Evolutionary conservation across 2,797 vertebrate species (phyloP).

Genomic region (Denticeps clupeoides): DNA sequence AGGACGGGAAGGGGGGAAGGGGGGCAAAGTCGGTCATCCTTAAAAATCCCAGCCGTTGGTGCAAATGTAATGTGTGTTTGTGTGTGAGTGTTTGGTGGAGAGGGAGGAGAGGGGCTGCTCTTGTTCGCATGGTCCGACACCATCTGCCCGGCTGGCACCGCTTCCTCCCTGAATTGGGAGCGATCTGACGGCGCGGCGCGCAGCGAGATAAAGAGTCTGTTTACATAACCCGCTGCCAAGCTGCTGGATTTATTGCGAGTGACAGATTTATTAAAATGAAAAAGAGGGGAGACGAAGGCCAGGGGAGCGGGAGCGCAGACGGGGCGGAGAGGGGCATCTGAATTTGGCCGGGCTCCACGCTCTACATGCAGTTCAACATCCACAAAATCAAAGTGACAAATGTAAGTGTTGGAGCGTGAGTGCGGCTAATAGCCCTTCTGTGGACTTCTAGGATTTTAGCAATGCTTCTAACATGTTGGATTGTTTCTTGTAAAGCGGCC

Average conservation of each 20-base stretch:
- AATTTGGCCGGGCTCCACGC: too few relatives aligned
- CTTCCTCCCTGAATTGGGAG: background rate
- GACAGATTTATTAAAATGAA: background rate
- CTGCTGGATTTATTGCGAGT: background rate
- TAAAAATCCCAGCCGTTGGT: constrained; percentile 9
- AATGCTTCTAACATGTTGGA: too few relatives aligned
- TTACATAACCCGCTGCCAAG: background rate
- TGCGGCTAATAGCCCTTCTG: too few relatives aligned
- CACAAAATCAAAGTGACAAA: too few relatives aligned
- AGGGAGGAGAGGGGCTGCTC: background rate
- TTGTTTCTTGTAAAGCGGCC: too few relatives aligned
- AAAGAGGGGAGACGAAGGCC: background rate
- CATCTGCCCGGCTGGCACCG: background rate
- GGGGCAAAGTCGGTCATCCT: constrained; percentile 13
- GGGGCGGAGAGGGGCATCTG: too few relatives aligned
- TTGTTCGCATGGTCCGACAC: background rate
- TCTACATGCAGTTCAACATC: too few relatives aligned
- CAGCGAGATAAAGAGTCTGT: background rate
- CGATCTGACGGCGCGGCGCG: background rate
- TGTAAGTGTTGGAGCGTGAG: too few relatives aligned
- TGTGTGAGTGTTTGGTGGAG: background rate
- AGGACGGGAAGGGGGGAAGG: background rate
- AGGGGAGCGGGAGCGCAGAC: too few relatives aligned
- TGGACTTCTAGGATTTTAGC: too few relatives aligned
- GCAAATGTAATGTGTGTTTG: background rate